phyloP scores from a whole-genome alignment of 2,888 invertebrate genomes.

The Aphodius granarius region DNA sequence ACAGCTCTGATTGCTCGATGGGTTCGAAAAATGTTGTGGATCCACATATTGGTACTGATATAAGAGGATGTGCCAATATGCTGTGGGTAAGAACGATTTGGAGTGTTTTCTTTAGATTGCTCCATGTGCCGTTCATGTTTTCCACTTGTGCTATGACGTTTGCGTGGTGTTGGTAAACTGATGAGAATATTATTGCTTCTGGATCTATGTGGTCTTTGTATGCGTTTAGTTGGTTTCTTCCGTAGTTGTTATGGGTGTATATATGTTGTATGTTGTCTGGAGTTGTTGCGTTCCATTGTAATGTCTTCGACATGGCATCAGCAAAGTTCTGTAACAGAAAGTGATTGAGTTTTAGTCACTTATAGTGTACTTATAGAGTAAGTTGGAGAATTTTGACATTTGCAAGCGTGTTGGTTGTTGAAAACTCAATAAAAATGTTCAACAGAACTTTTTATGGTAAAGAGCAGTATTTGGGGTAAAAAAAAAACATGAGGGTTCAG shows the following conservation, averaged over 20 bases:
- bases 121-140: conserved; percentile 62
- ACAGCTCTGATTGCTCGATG: conserved; percentile 55
- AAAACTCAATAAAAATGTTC: too few species aligned
- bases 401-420: too few species aligned
- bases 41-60: conserved; percentile 62
- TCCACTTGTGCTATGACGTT: conserved; percentile 52
- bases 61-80: conserved; percentile 55
- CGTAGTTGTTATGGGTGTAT: conserved; percentile 61
- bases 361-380: too few species aligned
- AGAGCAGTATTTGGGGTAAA: too few species aligned
- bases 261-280: conserved; percentile 36
- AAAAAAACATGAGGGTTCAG: too few species aligned
- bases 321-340: conserved; percentile 26
- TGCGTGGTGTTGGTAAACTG: conserved; percentile 13
- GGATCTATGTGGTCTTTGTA: conserved; percentile 18
- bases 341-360: too few species aligned
- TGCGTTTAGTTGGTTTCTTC: conserved; percentile 48
- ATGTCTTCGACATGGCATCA: conserved; percentile 53
- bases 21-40: conserved; percentile 53
- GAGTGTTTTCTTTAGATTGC: conserved; percentile 58
- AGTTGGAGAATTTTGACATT: too few species aligned
- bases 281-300: conserved; percentile 56
- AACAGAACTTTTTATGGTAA: too few species aligned
- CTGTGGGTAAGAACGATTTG: conserved; percentile 57
- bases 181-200: conserved; percentile 18